Base-by-base conservation (phyloP, 1,140 invertebrate genomes). In the Oscheius sp. region DNA sequence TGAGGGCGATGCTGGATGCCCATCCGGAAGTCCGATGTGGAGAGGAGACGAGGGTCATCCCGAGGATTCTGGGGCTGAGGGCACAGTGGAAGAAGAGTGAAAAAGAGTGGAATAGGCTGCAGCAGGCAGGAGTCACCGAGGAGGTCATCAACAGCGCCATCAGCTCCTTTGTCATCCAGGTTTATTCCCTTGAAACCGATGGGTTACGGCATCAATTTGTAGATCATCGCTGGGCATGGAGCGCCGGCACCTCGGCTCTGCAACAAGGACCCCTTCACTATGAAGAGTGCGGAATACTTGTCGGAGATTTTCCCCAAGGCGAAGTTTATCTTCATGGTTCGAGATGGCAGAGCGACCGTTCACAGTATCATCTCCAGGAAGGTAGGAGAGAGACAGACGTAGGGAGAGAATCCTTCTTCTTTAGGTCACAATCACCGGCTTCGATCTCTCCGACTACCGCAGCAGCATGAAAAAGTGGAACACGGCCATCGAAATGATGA, bases 1-100 rank as follows among this genome's bases (percentile, higher is more conserved):
- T 96, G 90, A 88, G 96, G 83, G 95, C 94, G 73, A 95, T 99
- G 92, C 87, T 99, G 63, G 96, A 99, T 87, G 95, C 96, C 45
- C 96, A 99, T 89, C 93, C 93, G 20, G 91, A 93, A 84, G 92
- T 98, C 78, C 90, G 94, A 85, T 99, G 96, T 34, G 61, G 61
- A 10, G 61, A 63, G 31, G 61, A 63, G 61, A 63, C 61, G 81
- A 77, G 42, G 38, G 28, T 42, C 23, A 46, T 68, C 23, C 42
- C 36, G n/a, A 26, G 36, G 23, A 52, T 42, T 32, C 3, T 58
- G 7, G 55, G n/a, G n/a, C n/a, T 71, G 15, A 29, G 59, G 45
- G 7, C 52, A 35, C 20, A 58, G 59, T 64, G 69, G 58, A 64
- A 71, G 29, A 29, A 32, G 10, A 63, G 61, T 32, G 61, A 63